phyloP scores from a whole-genome alignment of 1,140 invertebrate genomes.

The Cepaea nemoralis region DNA sequence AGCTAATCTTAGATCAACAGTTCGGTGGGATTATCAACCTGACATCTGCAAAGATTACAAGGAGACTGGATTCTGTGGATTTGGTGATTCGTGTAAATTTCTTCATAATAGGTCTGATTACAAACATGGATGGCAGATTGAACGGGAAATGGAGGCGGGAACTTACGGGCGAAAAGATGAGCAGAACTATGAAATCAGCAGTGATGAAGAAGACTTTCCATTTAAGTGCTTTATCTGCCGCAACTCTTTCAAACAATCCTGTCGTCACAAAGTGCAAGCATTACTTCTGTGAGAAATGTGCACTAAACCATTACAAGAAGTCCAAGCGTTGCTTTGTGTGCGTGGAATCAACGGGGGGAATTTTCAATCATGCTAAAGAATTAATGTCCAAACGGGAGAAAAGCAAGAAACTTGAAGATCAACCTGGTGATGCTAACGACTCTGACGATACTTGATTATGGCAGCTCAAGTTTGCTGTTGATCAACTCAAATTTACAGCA shows the following conservation, averaged over 20 bases:
- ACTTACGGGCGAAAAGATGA: conserved; percentile 71
- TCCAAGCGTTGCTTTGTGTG: too few relatives aligned
- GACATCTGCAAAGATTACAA: conserved; percentile 99
- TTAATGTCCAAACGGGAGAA: too few relatives aligned
- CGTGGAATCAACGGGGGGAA: conserved; percentile 88
- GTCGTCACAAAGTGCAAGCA: conserved; percentile 95
- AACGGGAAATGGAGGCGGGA: conserved; percentile 83
- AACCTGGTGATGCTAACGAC: too few relatives aligned
- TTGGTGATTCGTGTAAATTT: conserved; percentile 98
- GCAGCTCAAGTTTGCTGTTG: too few relatives aligned
- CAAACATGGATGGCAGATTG: conserved; percentile 98
- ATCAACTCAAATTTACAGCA: too few relatives aligned
- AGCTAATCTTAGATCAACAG: conserved; percentile 92
- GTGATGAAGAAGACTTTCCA: conserved; percentile 87
- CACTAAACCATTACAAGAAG: too few relatives aligned
- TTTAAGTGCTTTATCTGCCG: conserved; percentile 96
- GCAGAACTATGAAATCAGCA: conserved; percentile 73
- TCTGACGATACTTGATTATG: too few relatives aligned
- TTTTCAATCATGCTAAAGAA: conserved; percentile 76
- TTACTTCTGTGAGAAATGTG: too few relatives aligned
- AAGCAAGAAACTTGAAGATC: too few relatives aligned
- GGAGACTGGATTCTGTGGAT: conserved; percentile 99
- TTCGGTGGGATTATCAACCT: conserved; percentile 99
- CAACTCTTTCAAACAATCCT: conserved; percentile 87
- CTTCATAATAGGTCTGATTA: conserved; percentile 97